A percentile compares a stretch with the other conserved stretches of the same genome.
These are phyloP conservation scores for Euspilapteryx auroguttella DNA, from an alignment of 2,888 invertebrate species.

Conservation along the genomic window DNA sequence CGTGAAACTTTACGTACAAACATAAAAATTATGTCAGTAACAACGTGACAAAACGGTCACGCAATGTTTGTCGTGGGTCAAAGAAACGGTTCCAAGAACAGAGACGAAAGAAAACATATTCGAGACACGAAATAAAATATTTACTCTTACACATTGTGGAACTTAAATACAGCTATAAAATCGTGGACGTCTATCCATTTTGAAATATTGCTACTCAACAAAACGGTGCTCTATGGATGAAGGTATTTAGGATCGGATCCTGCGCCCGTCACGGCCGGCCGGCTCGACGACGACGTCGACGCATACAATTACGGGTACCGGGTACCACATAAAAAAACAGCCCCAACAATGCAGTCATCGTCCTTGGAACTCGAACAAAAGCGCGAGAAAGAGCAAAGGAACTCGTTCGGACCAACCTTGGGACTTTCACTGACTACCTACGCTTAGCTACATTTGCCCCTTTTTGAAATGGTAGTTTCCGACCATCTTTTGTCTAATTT, in stretches of 20 bases:
- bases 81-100: constrained; percentile 13
- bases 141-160: constrained; percentile 14
- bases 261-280: constrained; percentile 10
- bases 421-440: constrained; percentile 57
- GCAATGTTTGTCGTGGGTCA: constrained; percentile 2
- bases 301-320: constrained; percentile 46
- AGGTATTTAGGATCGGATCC: constrained; percentile 25
- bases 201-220: constrained; percentile 5
- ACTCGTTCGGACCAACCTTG: constrained; percentile 51
- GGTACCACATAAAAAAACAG: constrained; percentile 31
- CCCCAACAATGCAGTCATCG: constrained; percentile 46
- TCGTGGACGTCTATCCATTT: background rate
- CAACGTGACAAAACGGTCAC: too few relatives aligned
- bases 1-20: too few relatives aligned
- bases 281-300: constrained; percentile 45
- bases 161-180: constrained; percentile 23
- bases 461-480: too few relatives aligned
- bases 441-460: constrained; percentile 19
- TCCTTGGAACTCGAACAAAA: constrained; percentile 56
- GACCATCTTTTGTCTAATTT: too few relatives aligned
- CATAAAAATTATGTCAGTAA: too few relatives aligned
- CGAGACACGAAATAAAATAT: constrained; percentile 20
- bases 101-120: constrained; percentile 4
- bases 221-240: constrained; percentile 24
- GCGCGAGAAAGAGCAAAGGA: constrained; percentile 55